phyloP scores from a whole-genome alignment of 1,140 invertebrate genomes.

The Trypoxylus dichotomus region DNA sequence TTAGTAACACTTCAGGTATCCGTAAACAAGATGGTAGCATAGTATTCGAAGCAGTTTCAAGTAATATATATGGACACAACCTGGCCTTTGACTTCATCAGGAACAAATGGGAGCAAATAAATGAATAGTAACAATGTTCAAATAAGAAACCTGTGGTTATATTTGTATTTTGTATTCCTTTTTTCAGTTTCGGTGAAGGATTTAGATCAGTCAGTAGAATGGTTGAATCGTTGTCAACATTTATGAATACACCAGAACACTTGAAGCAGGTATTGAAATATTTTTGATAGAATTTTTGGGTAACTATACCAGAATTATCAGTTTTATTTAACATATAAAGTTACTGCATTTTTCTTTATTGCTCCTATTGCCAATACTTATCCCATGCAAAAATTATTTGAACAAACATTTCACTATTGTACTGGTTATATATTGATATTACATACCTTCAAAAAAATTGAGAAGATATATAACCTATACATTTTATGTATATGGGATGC shows the following conservation, averaged over 20 bases:
- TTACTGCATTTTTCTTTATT: too few relatives aligned
- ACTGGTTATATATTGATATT: too few relatives aligned
- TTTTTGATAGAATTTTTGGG: not conserved
- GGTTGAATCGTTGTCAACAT: conserved; percentile 55
- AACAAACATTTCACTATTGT: too few relatives aligned
- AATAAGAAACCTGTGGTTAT: not conserved
- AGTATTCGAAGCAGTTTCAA: conserved; percentile 63
- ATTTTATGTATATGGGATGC: too few relatives aligned
- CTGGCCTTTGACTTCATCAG: conserved; percentile 56
- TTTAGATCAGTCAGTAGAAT: conserved; percentile 57
- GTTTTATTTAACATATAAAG: too few relatives aligned
- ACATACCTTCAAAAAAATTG: too few relatives aligned
- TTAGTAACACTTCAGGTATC: conserved; percentile 63
- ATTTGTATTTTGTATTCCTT: not conserved
- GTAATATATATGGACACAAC: conserved; percentile 62
- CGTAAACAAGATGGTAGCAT: conserved; percentile 69
- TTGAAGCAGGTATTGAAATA: conserved; percentile 43
- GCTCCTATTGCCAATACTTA: too few relatives aligned
- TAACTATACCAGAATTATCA: too few relatives aligned
- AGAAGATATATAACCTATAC: too few relatives aligned
- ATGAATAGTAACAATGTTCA: conserved; percentile 43
- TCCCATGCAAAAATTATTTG: too few relatives aligned
- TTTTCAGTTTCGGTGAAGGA: conserved; percentile 56
- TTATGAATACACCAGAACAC: conserved; percentile 55
- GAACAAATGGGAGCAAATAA: conserved; percentile 46